phyloP scores from a whole-genome alignment of 2,113 vertebrate species.

The Mungos mungo region DNA sequence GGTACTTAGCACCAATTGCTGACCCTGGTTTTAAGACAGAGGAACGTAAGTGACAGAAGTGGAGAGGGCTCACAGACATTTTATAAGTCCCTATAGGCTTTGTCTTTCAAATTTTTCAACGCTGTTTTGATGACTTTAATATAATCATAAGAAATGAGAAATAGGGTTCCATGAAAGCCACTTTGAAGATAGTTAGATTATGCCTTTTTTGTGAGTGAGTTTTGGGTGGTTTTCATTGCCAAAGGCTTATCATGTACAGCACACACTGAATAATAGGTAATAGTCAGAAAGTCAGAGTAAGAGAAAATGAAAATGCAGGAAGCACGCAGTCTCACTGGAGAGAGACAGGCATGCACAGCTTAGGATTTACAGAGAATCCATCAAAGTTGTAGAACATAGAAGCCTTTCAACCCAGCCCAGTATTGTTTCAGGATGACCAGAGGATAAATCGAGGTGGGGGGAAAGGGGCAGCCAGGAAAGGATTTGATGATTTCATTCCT shows the following conservation, averaged over 20 bases:
- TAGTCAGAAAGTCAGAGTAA: background rate
- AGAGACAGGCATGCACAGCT: background rate
- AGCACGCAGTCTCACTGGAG: background rate
- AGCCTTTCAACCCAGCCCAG: background rate
- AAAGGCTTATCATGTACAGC: background rate
- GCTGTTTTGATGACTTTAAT: background rate
- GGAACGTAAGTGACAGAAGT: too few relatives aligned
- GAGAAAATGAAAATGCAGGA: background rate
- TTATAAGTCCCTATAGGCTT: background rate
- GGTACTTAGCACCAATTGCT: background rate
- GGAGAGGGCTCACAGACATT: background rate
- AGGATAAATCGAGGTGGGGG: background rate
- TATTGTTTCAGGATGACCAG: background rate
- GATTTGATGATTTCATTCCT: conserved; percentile 14
- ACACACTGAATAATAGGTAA: background rate
- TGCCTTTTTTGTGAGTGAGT: background rate
- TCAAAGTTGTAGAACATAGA: background rate
- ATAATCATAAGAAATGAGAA: background rate
- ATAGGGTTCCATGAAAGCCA: background rate
- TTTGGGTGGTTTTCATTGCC: background rate
- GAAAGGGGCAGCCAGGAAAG: background rate
- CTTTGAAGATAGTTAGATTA: background rate
- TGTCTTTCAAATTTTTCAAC: background rate
- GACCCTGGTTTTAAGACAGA: background rate
- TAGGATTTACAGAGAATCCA: background rate